Percentiles rank a stretch among this genome's conserved stretches.
Conservation (phyloP, 2,797 vertebrate genomes). For the Danio aesculapii region DNA sequence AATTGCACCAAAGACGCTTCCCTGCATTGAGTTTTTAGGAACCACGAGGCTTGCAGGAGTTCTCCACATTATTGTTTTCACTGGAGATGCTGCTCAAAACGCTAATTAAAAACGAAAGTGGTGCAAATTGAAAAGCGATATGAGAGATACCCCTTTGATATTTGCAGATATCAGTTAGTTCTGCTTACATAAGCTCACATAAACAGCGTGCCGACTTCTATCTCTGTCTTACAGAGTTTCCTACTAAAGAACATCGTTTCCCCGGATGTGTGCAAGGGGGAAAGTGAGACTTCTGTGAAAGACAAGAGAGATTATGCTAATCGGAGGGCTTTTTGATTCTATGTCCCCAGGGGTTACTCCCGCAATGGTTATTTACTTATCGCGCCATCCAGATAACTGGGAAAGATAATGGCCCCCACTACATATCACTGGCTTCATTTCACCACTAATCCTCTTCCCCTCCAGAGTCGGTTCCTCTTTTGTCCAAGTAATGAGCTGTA, state of each 20-base stretch:
- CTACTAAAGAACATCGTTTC: conserved; percentile 36
- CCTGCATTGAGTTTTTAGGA: conserved; percentile 1
- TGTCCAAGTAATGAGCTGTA: conserved; percentile 69
- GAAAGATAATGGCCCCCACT: conserved; percentile 61
- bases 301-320: conserved; percentile 63
- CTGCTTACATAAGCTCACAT: conserved; percentile 40
- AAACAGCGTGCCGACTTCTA: conserved; percentile 22
- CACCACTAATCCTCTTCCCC: conserved; percentile 65
- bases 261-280: neutral
- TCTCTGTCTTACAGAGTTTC: conserved; percentile 31
- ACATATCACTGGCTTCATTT: conserved; percentile 65
- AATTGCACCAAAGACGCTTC: neutral
- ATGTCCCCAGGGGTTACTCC: conserved; percentile 57
- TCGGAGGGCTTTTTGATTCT: conserved; percentile 59
- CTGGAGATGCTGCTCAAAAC: conserved; percentile 19
- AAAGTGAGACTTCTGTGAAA: conserved; percentile 44
- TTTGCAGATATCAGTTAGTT: conserved; percentile 44
- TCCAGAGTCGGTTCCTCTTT: conserved; percentile 60
- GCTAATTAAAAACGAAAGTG: conserved; percentile 48
- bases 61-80: neutral
- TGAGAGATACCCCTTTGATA: conserved; percentile 41
- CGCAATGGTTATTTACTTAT: conserved; percentile 67
- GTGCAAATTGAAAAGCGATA: conserved; percentile 42
- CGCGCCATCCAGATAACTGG: conserved; percentile 64
- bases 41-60: neutral